Base-by-base conservation (phyloP, 2,888 invertebrate genomes). In the Cosmia pyralina region DNA sequence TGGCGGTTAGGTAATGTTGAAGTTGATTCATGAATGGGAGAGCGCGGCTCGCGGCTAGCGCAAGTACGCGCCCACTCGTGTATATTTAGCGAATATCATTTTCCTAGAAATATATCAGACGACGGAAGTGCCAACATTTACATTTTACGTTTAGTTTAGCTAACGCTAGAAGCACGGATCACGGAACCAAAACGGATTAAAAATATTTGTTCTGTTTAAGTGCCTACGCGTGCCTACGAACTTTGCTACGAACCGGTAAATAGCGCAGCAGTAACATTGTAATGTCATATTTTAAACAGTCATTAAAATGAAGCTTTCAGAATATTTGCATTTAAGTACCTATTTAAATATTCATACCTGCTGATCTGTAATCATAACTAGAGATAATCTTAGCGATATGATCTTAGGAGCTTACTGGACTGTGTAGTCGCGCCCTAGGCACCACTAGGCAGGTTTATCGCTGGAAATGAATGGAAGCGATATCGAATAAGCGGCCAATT, bases 11-110 rank as follows among this genome's bases (percentile, higher is more conserved):
- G 94, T 95, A 96, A 96, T 91, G 95, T 88, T 93, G 94, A 93
- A 94, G 94, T 95, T 96, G 96, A 95, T 96, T 96, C 96, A 96
- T 96, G 96, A 96, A 96, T 96, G 96, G 92, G 92, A 91, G 93
- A 92, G 71, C 71, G 92, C 85, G 88, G 85, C 81, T 86, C 90
- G 89, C 87, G 90, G 90, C 89, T 90, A 89, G 88, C 87, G 89
- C 91, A 89, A 90, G 91, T 90, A 89, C 89, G 87, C 90, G 88
- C 88, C 88, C 90, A 90, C 90, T 85, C 90, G 91, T 89, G 87
- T 94, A 95, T 94, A 95, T 95, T 95, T 96, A 95, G 95, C 93
- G 89, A 92, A 90, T 92, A 92, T 91, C 89, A 93, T 93, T 94
- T 95, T 93, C 94, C 90, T 87, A 88, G 94, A 94, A 94, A 93